Evolutionary conservation across 2,113 vertebrate species (phyloP).

Genomic region (Phaethornis superciliosus): DNA sequence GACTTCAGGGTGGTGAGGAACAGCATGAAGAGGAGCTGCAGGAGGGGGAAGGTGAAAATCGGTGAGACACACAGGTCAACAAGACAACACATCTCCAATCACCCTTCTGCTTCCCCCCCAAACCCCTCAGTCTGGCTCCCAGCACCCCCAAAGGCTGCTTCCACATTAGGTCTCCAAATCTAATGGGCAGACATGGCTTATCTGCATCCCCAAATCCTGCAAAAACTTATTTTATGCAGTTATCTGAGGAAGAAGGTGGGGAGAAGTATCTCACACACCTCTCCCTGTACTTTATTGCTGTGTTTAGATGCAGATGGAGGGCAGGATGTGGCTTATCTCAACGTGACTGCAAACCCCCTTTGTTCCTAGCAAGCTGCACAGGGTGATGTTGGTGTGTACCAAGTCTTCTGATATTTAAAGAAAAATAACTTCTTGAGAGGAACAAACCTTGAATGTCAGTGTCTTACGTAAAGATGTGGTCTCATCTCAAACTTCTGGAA

Average conservation of each 20-base stretch:
- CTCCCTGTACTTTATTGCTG: neutral
- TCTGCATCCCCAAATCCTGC: neutral
- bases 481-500: neutral
- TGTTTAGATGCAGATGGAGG: neutral
- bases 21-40: too few species aligned
- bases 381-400: neutral
- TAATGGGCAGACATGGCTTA: neutral
- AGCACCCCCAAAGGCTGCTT: too few species aligned
- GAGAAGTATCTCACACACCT: accelerated
- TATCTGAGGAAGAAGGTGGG: neutral
- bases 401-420: neutral
- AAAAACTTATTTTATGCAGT: neutral
- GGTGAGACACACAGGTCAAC: too few species aligned
- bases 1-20: too few species aligned
- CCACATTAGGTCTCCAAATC: too few species aligned
- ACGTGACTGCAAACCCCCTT: neutral
- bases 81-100: too few species aligned
- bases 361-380: neutral
- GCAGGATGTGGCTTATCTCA: neutral
- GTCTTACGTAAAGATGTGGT: neutral
- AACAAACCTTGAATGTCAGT: neutral
- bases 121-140: too few species aligned
- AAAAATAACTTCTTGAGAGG: neutral
- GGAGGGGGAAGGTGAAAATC: too few species aligned
- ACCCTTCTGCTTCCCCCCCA: too few species aligned